A percentile compares a stretch with the other conserved stretches of the same genome.
Conservation (phyloP, 2,113 vertebrate species). For the Prinia subflava region DNA sequence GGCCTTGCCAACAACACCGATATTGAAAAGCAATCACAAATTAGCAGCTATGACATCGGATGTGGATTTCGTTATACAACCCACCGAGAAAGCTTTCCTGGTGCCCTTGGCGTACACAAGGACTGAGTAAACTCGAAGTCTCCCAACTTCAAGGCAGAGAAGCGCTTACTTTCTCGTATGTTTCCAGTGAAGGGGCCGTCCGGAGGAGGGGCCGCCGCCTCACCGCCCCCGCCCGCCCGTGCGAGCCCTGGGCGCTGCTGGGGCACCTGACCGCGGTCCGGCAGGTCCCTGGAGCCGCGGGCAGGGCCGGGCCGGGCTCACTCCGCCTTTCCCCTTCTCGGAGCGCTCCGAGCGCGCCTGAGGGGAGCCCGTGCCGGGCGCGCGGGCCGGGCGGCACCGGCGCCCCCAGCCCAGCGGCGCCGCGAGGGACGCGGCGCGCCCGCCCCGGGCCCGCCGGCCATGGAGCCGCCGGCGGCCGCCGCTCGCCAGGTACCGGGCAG, state of each 20-base stretch:
- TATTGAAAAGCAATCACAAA: neutral
- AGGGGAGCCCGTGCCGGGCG: neutral
- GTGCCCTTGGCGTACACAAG: rapidly evolving
- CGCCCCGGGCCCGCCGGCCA: neutral
- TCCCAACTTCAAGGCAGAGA: rapidly evolving
- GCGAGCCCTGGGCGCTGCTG: neutral
- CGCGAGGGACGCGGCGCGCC: neutral
- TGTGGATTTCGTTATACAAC: neutral
- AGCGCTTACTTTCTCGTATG: neutral
- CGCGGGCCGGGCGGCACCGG: neutral
- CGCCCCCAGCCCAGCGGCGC: too few relatives aligned
- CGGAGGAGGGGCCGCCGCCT: neutral
- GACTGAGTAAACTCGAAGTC: rapidly evolving
- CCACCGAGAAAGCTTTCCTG: neutral
- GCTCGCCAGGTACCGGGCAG: neutral
- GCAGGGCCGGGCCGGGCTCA: rapidly evolving
- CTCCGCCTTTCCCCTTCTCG: neutral
- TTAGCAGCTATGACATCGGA: neutral
- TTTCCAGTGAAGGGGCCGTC: neutral
- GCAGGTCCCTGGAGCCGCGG: neutral
- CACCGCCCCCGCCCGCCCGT: neutral
- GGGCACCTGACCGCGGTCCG: rapidly evolving
- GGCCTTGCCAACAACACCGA: rapidly evolving
- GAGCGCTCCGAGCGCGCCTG: neutral
- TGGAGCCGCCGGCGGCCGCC: neutral